Base-by-base conservation (phyloP, 2,888 invertebrate species). In the Amorpha juglandis region DNA sequence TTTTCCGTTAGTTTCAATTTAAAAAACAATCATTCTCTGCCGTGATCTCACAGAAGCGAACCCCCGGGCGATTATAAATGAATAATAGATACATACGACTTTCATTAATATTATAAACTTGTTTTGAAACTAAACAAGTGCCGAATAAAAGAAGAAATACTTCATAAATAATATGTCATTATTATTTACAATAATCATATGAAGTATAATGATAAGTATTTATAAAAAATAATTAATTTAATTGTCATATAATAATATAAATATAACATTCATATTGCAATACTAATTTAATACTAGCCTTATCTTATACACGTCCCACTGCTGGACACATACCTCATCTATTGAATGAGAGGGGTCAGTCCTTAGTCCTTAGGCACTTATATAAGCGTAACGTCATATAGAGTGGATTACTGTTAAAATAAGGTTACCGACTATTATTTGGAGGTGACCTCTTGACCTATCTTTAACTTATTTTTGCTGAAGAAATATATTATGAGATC, bases 21-120 rank as follows among this genome's bases (percentile, higher is more conserved):
- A 14, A 53, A 53, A 35, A 48, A 63, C 63, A 63, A 48, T 50
- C 35, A n/a, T 27, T 52, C 53, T 53, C 27, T 16, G 16, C 16
- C 33, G 52, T 33, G 53, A 27, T 53, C 35, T 35, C 53, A 53
- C 53, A 35, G 33, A 53, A 53, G 53, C 35, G 53, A 53, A 33
- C 53, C 53, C 53, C 33, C 35, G n/a, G 53, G 53, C 53, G 35
- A 53, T 33, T 33, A 35, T 35, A n/a, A 33, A 53, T n/a, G 53
- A n/a, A 53, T 53, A 33, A 53, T 53, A 53, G n/a, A n/a, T 53
- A 50, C 4, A 3, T 50, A 53, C 53, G 33, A 33, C n/a, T 33
- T 53, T 1, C n/a, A 53, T 53, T 53, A 35, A 53, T 53, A 53
- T 35, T 12, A 27, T 8, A 19, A 16, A 53, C 53, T 53, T 53